Conservation (phyloP, 2,797 vertebrate genomes). For the Pygocentrus nattereri region DNA sequence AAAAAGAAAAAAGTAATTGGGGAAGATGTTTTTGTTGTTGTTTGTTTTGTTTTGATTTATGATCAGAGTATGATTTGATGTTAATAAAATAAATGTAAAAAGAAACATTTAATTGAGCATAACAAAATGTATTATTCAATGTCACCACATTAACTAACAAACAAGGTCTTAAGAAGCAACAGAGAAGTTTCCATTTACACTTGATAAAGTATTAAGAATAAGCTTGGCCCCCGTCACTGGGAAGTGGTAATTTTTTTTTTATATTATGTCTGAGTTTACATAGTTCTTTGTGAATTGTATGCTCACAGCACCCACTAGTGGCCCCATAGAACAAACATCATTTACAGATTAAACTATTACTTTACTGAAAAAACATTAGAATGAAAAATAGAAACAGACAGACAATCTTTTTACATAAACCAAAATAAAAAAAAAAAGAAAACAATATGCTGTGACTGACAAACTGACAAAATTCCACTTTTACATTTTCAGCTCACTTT, state of each 20-base stretch:
- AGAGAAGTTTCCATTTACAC: too few species aligned
- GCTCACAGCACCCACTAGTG: conserved; percentile 26
- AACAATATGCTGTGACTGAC: background rate
- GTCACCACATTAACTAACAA: too few species aligned
- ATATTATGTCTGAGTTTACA: too few species aligned
- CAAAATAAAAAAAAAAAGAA: background rate
- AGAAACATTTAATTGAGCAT: too few species aligned
- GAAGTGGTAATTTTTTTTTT: too few species aligned
- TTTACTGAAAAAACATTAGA: background rate
- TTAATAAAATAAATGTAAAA: too few species aligned
- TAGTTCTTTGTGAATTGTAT: background rate
- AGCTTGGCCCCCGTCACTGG: too few species aligned
- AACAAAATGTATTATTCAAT: too few species aligned
- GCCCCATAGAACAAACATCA: background rate
- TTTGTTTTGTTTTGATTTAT: background rate
- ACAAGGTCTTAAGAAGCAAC: too few species aligned
- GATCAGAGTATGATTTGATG: background rate
- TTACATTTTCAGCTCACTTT: background rate
- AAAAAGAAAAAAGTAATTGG: background rate
- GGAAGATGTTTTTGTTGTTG: background rate
- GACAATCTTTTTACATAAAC: background rate
- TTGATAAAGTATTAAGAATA: background rate
- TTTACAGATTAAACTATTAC: background rate
- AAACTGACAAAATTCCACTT: too few species aligned
- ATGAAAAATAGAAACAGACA: background rate